A percentile compares a stretch with the other conserved stretches of the same genome.
Conservation (phyloP, 1,140 invertebrate species). For the Medauroidea extradentata region DNA sequence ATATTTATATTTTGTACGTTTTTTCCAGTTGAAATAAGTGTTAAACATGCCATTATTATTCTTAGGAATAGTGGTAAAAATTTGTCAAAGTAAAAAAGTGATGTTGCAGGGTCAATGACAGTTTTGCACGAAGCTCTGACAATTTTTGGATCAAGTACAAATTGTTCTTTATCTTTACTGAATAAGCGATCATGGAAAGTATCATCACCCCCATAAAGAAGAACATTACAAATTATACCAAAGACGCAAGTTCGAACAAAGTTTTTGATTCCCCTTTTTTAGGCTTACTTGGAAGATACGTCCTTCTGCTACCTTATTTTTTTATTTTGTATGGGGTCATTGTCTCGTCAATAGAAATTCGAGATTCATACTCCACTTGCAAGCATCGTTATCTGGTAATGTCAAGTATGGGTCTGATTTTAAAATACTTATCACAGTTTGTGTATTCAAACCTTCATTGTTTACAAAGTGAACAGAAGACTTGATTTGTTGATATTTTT, state of each 20-base stretch:
- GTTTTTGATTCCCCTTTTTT: constrained; percentile 30
- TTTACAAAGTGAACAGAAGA: too few relatives aligned
- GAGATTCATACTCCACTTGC: constrained; percentile 31
- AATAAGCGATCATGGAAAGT: constrained; percentile 1
- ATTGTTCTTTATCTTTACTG: too few relatives aligned
- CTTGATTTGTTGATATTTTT: too few relatives aligned
- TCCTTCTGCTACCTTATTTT: constrained; percentile 16
- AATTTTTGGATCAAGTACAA: not conserved
- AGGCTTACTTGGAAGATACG: constrained; percentile 32
- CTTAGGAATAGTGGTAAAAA: not conserved
- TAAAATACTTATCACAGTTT: constrained; percentile 14
- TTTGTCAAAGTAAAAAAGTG: constrained; percentile 2
- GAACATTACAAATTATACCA: constrained; percentile 24
- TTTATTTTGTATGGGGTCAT: constrained; percentile 34
- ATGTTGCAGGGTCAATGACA: not conserved
- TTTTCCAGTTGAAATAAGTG: too few relatives aligned
- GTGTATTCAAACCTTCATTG: too few relatives aligned
- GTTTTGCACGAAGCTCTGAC: not conserved
- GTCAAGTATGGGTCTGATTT: constrained; percentile 12
- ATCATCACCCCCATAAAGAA: constrained; percentile 18
- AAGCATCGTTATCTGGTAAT: constrained; percentile 23
- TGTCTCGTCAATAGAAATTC: constrained; percentile 34
- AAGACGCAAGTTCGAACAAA: constrained; percentile 17
- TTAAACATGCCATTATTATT: too few relatives aligned
- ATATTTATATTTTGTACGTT: too few relatives aligned